These are phyloP conservation scores for Ganaspis sp. DNA, from an alignment of 1,140 invertebrate species.

Conservation along the genomic window DNA sequence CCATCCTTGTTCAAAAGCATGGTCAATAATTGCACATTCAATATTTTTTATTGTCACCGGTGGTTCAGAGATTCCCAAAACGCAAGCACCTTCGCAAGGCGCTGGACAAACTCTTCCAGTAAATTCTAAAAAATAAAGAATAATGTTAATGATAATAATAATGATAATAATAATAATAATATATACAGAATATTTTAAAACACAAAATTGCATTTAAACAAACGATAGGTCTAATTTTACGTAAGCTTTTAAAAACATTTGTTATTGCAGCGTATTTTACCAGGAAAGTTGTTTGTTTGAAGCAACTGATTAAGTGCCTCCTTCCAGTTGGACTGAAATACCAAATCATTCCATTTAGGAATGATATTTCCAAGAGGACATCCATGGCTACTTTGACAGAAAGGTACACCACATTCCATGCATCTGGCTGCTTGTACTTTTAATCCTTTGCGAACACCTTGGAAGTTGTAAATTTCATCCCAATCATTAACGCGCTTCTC, in stretches of 20 bases:
- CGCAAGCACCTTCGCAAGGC: slow-evolving; percentile 98
- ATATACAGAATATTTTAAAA: no score
- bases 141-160: slow-evolving; percentile 31
- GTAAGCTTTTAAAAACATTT: no score
- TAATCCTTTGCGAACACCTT: slow-evolving; percentile 90
- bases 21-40: slow-evolving; percentile 98
- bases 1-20: slow-evolving; percentile 98
- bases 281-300: slow-evolving; percentile 99
- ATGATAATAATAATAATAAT: no score
- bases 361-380: slow-evolving; percentile 99
- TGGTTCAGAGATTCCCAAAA: slow-evolving; percentile 96
- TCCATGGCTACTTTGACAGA: slow-evolving; percentile 97
- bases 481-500: slow-evolving; percentile 93
- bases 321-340: slow-evolving; percentile 96
- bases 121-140: slow-evolving; percentile 84
- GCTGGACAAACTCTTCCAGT: slow-evolving; percentile 98
- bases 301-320: slow-evolving; percentile 96
- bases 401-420: slow-evolving; percentile 99
- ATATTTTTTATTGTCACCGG: slow-evolving; percentile 99
- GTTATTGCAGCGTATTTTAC: slow-evolving; percentile 61
- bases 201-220: no score
- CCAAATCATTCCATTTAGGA: slow-evolving; percentile 98
- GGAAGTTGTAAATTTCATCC: slow-evolving; percentile 97
- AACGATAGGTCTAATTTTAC: no score
- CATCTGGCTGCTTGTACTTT: slow-evolving; percentile 95